phyloP scores from a whole-genome alignment of 2,888 invertebrate genomes.

The Parascotia fuliginaria region DNA sequence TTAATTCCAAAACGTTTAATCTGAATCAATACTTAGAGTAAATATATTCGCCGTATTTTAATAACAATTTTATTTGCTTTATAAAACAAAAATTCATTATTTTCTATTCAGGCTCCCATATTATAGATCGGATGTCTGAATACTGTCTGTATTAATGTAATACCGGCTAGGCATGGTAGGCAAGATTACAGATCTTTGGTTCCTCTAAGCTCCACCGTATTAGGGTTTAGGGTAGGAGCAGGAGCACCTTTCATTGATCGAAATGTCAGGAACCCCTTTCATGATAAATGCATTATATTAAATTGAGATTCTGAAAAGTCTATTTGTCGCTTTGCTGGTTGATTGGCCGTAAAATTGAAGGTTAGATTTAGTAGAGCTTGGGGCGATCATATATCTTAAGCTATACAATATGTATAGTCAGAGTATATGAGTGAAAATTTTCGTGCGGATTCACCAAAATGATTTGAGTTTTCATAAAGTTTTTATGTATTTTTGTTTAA shows the following conservation, averaged over 20 bases:
- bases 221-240: constrained; percentile 41
- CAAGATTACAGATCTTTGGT: constrained; percentile 29
- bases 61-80: constrained; percentile 7
- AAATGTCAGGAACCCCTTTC: constrained; percentile 27
- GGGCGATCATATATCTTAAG: background rate
- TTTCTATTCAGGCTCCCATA: constrained; percentile 26
- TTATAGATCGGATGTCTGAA: constrained; percentile 27
- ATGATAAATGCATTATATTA: constrained; percentile 46
- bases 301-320: constrained; percentile 20
- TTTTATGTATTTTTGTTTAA: background rate
- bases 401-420: background rate
- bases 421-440: background rate
- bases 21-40: background rate
- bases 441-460: background rate
- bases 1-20: background rate
- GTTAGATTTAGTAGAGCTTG: constrained; percentile 11
- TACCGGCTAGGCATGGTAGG: constrained; percentile 17
- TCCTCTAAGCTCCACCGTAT: constrained; percentile 37
- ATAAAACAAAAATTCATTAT: constrained; percentile 25
- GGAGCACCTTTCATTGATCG: constrained; percentile 42
- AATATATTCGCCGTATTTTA: constrained; percentile 13
- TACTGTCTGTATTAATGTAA: constrained; percentile 22
- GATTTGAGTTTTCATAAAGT: background rate
- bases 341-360: constrained; percentile 43
- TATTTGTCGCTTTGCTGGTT: constrained; percentile 36